Evolutionary conservation across 2,113 vertebrate species (phyloP).

Genomic region (Protobothrops mucrosquamatus): DNA sequence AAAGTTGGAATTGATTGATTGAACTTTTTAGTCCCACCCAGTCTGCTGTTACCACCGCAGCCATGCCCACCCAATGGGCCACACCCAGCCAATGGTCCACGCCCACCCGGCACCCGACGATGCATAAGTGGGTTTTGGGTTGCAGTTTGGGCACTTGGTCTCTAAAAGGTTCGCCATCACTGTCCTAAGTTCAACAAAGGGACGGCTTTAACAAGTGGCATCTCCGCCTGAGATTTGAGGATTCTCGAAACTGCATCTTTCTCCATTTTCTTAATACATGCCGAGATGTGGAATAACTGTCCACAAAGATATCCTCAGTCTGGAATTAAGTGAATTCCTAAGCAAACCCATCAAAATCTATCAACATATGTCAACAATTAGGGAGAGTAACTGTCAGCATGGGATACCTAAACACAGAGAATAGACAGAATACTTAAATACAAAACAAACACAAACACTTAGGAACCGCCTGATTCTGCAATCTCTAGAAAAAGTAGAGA

Average conservation of each 20-base stretch:
- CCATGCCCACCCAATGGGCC: no score
- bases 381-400: background rate
- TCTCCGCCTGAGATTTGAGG: background rate
- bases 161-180: no score
- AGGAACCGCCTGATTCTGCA: background rate
- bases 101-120: no score
- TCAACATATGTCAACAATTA: background rate
- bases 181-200: background rate
- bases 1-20: no score
- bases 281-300: background rate
- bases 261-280: background rate
- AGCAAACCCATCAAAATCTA: background rate
- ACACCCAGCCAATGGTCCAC: no score
- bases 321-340: background rate
- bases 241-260: background rate
- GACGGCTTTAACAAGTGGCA: background rate
- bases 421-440: background rate
- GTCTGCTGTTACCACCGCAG: no score
- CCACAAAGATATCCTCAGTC: background rate
- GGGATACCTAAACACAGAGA: background rate
- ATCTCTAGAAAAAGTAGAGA: background rate
- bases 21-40: no score
- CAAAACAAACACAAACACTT: background rate
- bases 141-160: no score
- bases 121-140: no score